Evolutionary conservation across 53 echinoderm and acorn worm species (phyloP), one percentile per base, ranked within the genome.

Genomic region (Henricia sp.): DNA sequence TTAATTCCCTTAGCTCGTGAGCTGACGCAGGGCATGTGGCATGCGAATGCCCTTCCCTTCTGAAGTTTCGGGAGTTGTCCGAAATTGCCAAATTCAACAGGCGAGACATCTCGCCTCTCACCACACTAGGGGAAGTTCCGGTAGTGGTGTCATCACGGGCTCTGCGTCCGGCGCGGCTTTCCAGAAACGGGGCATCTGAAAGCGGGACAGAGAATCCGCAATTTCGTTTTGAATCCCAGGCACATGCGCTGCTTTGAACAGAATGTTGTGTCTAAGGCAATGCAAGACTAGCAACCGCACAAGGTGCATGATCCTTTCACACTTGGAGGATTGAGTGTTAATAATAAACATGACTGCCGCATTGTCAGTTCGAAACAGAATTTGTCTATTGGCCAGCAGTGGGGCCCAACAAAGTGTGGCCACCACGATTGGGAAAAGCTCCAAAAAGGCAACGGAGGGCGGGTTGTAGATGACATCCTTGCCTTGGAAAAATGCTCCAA

Each of bases 131-230:
- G 67, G 59, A 39, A 38, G 52, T 66, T 9, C 23, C 19, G 82
- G 67, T 30, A 82, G 67, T 8, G 67, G 82, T 2, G 82, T 82
- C 50, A 28, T 33, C 3, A 20, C 52, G n/a, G 1, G 46, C 35
- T 73, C 64, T 42, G 85, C 85, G 2, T 63, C 0, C 19, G 85
- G 74, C 8, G 85, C 71, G 26, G 63, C 21, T 9, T 4, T 41
- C 19, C 19, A 40, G 43, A 85, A 85, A 17, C 60, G 42, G 1
- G 30, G 6, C 43, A 72, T 85, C 63, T 85, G 74, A 64, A 85
- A 85, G 73, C 74, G 85, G 52, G 85, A 85, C 52, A 84, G 41
- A 56, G 84, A 27, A 68, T 78, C 87, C 8, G 87, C 87, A 4
- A 50, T 52, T 26, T 55, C 70, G 57, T 78, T 87, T 24, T 32